Percentiles rank a stretch among this genome's conserved stretches.
Evolutionary conservation across 1,140 invertebrate genomes (phyloP).

Genomic region (Melitaea cinxia): DNA sequence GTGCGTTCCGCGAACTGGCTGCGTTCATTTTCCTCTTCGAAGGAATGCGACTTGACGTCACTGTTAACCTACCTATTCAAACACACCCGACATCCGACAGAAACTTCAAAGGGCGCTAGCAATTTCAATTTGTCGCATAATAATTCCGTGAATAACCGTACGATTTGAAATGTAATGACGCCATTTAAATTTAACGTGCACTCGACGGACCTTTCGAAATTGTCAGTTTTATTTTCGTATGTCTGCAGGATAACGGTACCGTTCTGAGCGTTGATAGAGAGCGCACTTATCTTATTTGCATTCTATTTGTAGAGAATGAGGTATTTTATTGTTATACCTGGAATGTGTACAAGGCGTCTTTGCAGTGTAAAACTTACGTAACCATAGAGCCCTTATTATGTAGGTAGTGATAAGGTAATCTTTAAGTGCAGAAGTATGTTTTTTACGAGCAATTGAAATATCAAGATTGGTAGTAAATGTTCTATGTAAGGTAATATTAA

Average conservation of each 20-base stretch:
- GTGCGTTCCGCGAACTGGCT: slow-evolving; percentile 66
- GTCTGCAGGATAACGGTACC: slow-evolving; percentile 56
- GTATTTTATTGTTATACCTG: slow-evolving; percentile 51
- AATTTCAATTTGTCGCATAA: slow-evolving; percentile 42
- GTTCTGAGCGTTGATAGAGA: slow-evolving; percentile 50
- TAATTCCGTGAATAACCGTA: slow-evolving; percentile 47
- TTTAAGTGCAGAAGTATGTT: background rate
- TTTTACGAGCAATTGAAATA: too few relatives aligned
- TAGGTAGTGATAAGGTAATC: background rate
- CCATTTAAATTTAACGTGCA: slow-evolving; percentile 44
- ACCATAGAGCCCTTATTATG: slow-evolving; percentile 8
- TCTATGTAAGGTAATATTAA: too few relatives aligned
- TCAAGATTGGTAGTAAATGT: too few relatives aligned
- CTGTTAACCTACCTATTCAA: slow-evolving; percentile 50
- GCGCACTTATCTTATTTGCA: slow-evolving; percentile 54
- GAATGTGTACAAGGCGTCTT: slow-evolving; percentile 45
- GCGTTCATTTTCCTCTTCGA: slow-evolving; percentile 71
- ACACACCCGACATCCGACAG: slow-evolving; percentile 20
- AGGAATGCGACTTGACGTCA: slow-evolving; percentile 69
- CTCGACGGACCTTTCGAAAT: slow-evolving; percentile 35
- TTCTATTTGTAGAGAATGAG: slow-evolving; percentile 59
- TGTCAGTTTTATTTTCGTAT: slow-evolving; percentile 31
- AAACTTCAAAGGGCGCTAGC: slow-evolving; percentile 21
- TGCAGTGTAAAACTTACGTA: slow-evolving; percentile 35
- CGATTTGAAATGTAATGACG: slow-evolving; percentile 52